These are phyloP conservation scores for Matsumyia berberina DNA, from an alignment of 2,888 invertebrate species.

Conservation along the genomic window DNA sequence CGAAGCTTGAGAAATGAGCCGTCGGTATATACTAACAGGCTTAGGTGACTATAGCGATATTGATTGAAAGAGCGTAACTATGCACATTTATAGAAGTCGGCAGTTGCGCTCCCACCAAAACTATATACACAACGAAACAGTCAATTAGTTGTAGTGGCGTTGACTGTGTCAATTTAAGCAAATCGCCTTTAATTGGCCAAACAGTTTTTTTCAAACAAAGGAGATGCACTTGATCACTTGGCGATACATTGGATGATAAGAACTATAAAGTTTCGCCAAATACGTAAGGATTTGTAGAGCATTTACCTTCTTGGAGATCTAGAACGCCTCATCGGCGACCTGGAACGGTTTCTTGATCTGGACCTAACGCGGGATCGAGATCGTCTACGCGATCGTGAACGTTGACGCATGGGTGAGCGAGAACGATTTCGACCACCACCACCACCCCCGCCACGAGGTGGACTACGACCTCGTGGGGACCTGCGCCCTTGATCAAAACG, in stretches of 20 bases:
- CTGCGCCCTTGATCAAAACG: constrained; percentile 78
- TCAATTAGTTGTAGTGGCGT: too few relatives aligned
- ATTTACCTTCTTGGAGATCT: constrained; percentile 83
- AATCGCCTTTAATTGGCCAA: too few relatives aligned
- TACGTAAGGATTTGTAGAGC: neutral
- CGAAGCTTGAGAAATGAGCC: too few relatives aligned
- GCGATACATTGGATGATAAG: neutral
- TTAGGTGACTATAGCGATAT: too few relatives aligned
- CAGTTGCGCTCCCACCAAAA: too few relatives aligned
- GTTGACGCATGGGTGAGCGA: constrained; percentile 77
- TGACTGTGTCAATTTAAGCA: too few relatives aligned
- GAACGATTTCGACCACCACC: constrained; percentile 73
- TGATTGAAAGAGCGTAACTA: too few relatives aligned
- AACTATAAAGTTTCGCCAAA: neutral
- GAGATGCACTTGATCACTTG: too few relatives aligned
- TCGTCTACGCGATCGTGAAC: constrained; percentile 82
- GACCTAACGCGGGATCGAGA: constrained; percentile 81
- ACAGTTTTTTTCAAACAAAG: too few relatives aligned
- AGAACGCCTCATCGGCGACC: constrained; percentile 82
- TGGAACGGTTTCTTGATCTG: constrained; percentile 82
- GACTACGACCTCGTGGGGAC: constrained; percentile 78
- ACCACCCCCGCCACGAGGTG: constrained; percentile 77
- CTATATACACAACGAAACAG: too few relatives aligned
- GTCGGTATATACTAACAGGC: too few relatives aligned
- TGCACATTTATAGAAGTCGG: too few relatives aligned